phyloP scores from a whole-genome alignment of 2,888 invertebrate species.

The Diaphora mendica region DNA sequence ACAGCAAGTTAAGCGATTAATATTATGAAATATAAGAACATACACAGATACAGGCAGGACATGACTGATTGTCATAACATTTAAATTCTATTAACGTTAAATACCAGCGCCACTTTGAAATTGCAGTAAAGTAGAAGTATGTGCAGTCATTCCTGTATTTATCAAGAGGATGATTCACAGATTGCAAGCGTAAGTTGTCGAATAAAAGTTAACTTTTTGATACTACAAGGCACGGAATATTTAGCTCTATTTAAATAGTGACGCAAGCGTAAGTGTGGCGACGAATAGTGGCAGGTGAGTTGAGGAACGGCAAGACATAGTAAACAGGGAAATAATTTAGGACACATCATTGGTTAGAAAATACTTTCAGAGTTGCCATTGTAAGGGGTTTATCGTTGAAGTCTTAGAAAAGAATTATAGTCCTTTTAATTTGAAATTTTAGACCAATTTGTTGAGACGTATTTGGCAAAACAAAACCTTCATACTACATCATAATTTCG shows the following conservation, averaged over 20 bases:
- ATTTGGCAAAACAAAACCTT: conserved; percentile 1
- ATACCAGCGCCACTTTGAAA: not conserved
- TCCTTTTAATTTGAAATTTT: not conserved
- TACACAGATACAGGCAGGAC: not conserved
- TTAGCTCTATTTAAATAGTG: too few species aligned
- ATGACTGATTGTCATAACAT: not conserved
- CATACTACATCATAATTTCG: not conserved
- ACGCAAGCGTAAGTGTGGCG: not conserved
- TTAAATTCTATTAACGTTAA: not conserved
- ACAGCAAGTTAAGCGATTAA: not conserved
- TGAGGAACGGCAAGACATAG: too few species aligned
- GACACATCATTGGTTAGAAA: too few species aligned
- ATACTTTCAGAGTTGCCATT: too few species aligned
- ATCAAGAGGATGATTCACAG: too few species aligned
- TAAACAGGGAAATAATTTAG: too few species aligned
- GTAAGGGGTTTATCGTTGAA: too few species aligned
- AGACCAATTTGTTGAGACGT: not conserved
- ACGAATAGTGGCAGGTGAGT: too few species aligned
- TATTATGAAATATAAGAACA: not conserved
- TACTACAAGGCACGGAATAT: too few species aligned
- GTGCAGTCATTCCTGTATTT: not conserved
- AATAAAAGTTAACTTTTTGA: not conserved
- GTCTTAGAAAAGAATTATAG: not conserved
- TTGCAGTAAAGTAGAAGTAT: not conserved
- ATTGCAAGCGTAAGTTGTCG: not conserved